A percentile compares a stretch with the other conserved stretches of the same genome.
These are phyloP conservation scores for Diogma glabrata DNA, from an alignment of 2,888 invertebrate genomes.

Conservation along the genomic window DNA sequence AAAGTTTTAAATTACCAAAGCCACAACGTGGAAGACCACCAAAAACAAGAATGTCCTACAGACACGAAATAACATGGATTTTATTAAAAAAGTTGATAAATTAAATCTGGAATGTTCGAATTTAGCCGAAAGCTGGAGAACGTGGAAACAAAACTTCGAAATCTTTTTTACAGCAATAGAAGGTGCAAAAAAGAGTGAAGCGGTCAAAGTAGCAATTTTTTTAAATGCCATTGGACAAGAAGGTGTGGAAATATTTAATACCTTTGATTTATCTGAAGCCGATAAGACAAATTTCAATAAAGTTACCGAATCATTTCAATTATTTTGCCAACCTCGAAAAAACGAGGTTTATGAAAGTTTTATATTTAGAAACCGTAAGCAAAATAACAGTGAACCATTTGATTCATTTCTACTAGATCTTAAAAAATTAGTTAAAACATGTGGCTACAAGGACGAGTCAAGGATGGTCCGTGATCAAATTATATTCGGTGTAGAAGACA, in stretches of 20 bases:
- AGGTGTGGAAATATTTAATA: background rate
- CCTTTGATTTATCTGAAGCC: background rate
- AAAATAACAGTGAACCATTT: background rate
- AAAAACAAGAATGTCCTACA: no score
- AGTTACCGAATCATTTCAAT: background rate
- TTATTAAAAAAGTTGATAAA: background rate
- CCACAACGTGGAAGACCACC: no score
- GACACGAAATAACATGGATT: no score
- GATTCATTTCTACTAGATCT: background rate
- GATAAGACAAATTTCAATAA: background rate
- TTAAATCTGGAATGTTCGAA: background rate
- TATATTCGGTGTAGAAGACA: background rate
- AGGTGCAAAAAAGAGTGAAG: background rate
- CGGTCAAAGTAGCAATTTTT: background rate
- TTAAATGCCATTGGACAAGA: no score
- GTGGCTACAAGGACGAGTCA: background rate
- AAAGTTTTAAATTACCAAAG: no score
- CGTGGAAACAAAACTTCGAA: background rate
- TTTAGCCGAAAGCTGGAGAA: background rate
- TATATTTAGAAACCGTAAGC: background rate
- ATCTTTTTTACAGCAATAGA: constrained; percentile 1
- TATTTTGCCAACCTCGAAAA: background rate
- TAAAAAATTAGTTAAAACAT: background rate
- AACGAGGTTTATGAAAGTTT: no score
- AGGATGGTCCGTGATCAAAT: constrained; percentile 1